phyloP scores from a whole-genome alignment of 2,797 vertebrate species.

The Paedocypris micromegethes region DNA sequence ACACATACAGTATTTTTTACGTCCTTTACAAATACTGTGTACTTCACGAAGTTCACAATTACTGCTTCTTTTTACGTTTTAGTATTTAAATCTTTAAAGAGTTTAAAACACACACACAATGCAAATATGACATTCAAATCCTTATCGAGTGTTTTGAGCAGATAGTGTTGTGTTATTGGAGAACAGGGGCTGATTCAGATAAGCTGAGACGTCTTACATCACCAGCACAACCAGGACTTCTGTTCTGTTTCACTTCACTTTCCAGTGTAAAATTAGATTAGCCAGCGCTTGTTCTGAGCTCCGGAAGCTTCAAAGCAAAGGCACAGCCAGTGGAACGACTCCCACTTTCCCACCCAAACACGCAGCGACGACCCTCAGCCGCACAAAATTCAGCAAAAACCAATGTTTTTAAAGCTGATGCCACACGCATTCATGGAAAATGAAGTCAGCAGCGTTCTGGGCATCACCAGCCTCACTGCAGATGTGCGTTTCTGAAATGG shows the following conservation, averaged over 20 bases:
- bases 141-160: too few species aligned
- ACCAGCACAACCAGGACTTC: neutral
- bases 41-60: too few species aligned
- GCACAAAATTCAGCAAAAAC: too few species aligned
- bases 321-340: slow-evolving; percentile 51
- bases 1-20: too few species aligned
- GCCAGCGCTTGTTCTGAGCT: slow-evolving; percentile 55
- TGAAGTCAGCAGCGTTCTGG: neutral
- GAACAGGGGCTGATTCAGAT: slow-evolving; percentile 19
- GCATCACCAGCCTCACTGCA: slow-evolving; percentile 5
- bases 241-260: slow-evolving; percentile 34
- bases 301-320: slow-evolving; percentile 57
- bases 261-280: slow-evolving; percentile 54
- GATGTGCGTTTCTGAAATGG: slow-evolving; percentile 28
- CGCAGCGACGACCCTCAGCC: neutral
- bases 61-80: too few species aligned
- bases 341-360: slow-evolving; percentile 50
- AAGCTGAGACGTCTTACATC: neutral
- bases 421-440: slow-evolving; percentile 24
- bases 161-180: neutral
- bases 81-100: too few species aligned
- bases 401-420: slow-evolving; percentile 20
- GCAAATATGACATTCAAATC: too few species aligned
- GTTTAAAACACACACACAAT: too few species aligned
- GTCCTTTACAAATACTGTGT: too few species aligned